These are phyloP conservation scores for Philereme transversata DNA, from an alignment of 2,888 invertebrate species.

Conservation along the genomic window DNA sequence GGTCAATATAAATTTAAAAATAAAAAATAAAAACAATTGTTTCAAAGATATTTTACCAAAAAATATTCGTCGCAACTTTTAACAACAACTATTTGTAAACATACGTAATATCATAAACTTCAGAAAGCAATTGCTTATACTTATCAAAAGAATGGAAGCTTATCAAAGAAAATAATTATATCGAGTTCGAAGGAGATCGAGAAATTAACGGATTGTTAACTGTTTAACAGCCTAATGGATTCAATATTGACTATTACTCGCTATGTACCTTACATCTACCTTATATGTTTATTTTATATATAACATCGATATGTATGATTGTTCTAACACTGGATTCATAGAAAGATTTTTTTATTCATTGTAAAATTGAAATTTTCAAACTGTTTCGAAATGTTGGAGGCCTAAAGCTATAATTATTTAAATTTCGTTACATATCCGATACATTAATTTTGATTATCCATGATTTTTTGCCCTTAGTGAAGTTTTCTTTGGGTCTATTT, in stretches of 20 bases:
- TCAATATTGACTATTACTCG: slow-evolving; percentile 77
- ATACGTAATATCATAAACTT: slow-evolving; percentile 38
- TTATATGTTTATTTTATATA: slow-evolving; percentile 68
- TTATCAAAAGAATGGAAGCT: slow-evolving; percentile 33
- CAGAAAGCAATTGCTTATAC: slow-evolving; percentile 39
- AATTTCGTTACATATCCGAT: slow-evolving; percentile 63
- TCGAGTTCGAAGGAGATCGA: slow-evolving; percentile 37
- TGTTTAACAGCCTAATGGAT: slow-evolving; percentile 77
- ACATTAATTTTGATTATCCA: slow-evolving; percentile 71
- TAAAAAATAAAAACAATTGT: not conserved
- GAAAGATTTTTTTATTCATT: slow-evolving; percentile 52
- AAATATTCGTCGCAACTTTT: slow-evolving; percentile 40
- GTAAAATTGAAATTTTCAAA: slow-evolving; percentile 59
- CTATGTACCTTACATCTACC: slow-evolving; percentile 65
- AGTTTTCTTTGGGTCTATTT: slow-evolving; percentile 44
- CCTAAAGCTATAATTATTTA: slow-evolving; percentile 63
- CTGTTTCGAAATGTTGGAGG: slow-evolving; percentile 53
- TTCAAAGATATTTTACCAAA: slow-evolving; percentile 22
- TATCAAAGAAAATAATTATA: slow-evolving; percentile 27
- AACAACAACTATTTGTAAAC: slow-evolving; percentile 40
- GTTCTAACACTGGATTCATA: slow-evolving; percentile 72
- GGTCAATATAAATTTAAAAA: not conserved
- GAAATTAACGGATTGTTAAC: slow-evolving; percentile 55
- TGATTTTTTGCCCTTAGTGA: slow-evolving; percentile 59
- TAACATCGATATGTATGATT: slow-evolving; percentile 83